Base-by-base conservation (phyloP, 1,140 invertebrate species). In the Pseudomyrmex cubaensis region DNA sequence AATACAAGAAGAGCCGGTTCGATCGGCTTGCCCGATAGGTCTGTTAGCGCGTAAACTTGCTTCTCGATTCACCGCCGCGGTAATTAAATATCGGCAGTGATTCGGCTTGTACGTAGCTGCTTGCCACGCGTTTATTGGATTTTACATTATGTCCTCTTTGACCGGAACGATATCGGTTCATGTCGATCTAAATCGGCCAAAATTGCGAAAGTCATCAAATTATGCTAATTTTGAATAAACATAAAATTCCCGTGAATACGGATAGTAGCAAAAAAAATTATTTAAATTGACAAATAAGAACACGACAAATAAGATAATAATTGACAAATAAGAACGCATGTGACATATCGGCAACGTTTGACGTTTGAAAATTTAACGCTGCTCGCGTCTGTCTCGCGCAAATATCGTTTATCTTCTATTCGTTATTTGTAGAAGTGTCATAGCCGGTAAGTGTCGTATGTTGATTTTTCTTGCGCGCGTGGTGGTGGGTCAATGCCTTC, bases 401-500 rank as follows among this genome's bases (percentile, higher is more conserved):
- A 25, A 52, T 52, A 12, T 52, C 50, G 61, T 59, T 59, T 72
- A 80, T 72, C 25, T 12, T 25, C n/a, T 44, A 13, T 50, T 22
- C 54, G 9, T 52, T 25, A 15, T 50, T n/a, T 15, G 22, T 15
- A 8, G 25, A n/a, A 15, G 25, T 63, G n/a, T 57, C 8, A 56
- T 20, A 44, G 72, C 70, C 59, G 61, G 25, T 48, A 72, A 59
- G 64, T 17, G 10, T 20, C 4, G 48, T 22, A 17, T 9, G 64
- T 59, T 46, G 22, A 78, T 64, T 77, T 75, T 87, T 89, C 76
- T 52, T 52, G 70, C 73, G 66, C 57, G 13, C 75, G 17, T 35
- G 78, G 69, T 69, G 76, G 85, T 69, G 76, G 85, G 85, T 85
- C 88, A 83, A 90, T 83, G 89, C 84, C 86, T 90, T 88, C 89